A percentile compares a stretch with the other conserved stretches of the same genome.
Conservation (phyloP, 1,140 invertebrate genomes). For the Bombus polaris region DNA sequence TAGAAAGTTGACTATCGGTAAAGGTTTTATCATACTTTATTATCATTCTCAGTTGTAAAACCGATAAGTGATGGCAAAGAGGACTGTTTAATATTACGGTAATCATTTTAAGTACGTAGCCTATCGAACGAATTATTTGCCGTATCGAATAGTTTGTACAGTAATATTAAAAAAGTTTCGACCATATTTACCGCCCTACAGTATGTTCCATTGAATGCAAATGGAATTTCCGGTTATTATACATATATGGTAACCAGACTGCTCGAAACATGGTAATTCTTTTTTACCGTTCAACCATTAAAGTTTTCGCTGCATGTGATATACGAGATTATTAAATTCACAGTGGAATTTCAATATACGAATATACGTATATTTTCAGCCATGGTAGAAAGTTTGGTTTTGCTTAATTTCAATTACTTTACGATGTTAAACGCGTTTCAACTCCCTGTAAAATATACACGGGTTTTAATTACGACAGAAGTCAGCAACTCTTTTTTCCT, state of each 20-base stretch:
- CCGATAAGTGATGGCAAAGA: not conserved
- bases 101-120: not conserved
- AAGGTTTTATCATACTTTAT: not conserved
- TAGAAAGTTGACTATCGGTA: constrained; percentile 20
- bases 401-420: not conserved
- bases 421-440: not conserved
- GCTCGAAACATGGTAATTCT: not conserved
- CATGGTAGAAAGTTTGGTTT: not conserved
- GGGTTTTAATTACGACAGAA: not conserved
- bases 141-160: not conserved
- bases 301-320: not conserved
- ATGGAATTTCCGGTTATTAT: constrained; percentile 26
- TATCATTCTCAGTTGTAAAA: not conserved
- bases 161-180: not conserved
- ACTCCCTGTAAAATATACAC: not conserved
- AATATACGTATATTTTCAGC: not conserved
- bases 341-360: not conserved
- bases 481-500: not conserved
- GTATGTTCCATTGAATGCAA: not conserved
- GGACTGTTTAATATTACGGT: not conserved
- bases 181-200: not conserved
- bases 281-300: not conserved
- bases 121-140: not conserved
- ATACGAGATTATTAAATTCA: not conserved
- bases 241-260: not conserved